Evolutionary conservation across 2,113 vertebrate genomes (phyloP).

Genomic region (Paradoxurus hermaphroditus): DNA sequence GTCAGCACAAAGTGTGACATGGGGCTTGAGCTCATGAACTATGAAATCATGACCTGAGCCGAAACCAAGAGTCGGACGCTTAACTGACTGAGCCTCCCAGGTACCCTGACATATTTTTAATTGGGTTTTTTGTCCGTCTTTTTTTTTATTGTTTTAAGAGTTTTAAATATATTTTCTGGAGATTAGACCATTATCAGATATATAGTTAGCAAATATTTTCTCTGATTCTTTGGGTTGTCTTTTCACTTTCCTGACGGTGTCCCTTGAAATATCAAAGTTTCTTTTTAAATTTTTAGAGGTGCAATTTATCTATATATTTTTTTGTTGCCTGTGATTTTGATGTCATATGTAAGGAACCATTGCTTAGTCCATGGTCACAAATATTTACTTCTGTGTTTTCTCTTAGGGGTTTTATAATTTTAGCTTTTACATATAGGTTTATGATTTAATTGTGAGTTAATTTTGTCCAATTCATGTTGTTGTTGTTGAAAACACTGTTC

Average conservation of each 20-base stretch:
- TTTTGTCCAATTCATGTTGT: not conserved
- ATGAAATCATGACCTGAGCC: too few relatives aligned
- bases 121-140: not conserved
- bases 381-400: not conserved
- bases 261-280: not conserved
- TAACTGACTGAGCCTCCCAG: too few relatives aligned
- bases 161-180: not conserved
- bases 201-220: not conserved
- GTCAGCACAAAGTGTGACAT: too few relatives aligned
- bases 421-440: not conserved
- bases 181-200: not conserved
- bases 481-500: not conserved
- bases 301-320: not conserved
- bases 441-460: not conserved
- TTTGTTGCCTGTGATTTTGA: not conserved
- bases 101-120: not conserved
- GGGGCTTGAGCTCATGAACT: too few relatives aligned
- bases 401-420: not conserved
- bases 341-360: not conserved
- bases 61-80: too few relatives aligned
- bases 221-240: not conserved
- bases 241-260: not conserved
- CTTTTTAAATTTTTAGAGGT: not conserved
- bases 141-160: not conserved
- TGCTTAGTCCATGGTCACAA: not conserved